Evolutionary conservation across 1,140 invertebrate genomes (phyloP).

Genomic region (Pissodes strobi): DNA sequence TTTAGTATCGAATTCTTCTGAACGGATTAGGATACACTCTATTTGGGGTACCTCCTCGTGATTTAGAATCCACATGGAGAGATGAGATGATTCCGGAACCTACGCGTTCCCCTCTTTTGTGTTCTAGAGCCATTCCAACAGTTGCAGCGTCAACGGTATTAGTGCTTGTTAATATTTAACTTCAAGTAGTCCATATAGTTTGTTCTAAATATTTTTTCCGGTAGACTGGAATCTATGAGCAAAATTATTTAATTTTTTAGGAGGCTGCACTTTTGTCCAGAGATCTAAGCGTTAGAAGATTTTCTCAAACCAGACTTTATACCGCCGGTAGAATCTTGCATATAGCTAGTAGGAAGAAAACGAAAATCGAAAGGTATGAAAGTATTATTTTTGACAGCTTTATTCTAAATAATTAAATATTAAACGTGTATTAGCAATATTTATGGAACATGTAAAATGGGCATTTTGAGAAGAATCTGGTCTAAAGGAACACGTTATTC

Average conservation of each 20-base stretch:
- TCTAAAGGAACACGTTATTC: too few species aligned
- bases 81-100: constrained; percentile 62
- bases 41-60: constrained; percentile 73
- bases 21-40: constrained; percentile 77
- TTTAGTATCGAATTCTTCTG: constrained; percentile 76
- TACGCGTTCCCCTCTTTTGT: constrained; percentile 58
- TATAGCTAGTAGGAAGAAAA: constrained; percentile 69
- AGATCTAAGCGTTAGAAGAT: constrained; percentile 69
- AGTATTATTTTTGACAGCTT: not conserved
- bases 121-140: constrained; percentile 49
- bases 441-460: too few species aligned
- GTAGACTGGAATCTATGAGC: too few species aligned
- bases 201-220: too few species aligned
- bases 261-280: constrained; percentile 67
- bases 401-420: too few species aligned
- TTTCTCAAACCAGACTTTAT: constrained; percentile 69
- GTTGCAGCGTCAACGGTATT: constrained; percentile 55
- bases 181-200: too few species aligned
- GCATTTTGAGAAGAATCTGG: too few species aligned
- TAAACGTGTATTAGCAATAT: too few species aligned
- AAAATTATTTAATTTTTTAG: constrained; percentile 55
- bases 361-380: constrained; percentile 65
- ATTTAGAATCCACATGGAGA: constrained; percentile 72
- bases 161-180: not conserved
- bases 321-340: constrained; percentile 75